Evolutionary conservation across 2,113 vertebrate species (phyloP).

Genomic region (Paralichthys olivaceus): DNA sequence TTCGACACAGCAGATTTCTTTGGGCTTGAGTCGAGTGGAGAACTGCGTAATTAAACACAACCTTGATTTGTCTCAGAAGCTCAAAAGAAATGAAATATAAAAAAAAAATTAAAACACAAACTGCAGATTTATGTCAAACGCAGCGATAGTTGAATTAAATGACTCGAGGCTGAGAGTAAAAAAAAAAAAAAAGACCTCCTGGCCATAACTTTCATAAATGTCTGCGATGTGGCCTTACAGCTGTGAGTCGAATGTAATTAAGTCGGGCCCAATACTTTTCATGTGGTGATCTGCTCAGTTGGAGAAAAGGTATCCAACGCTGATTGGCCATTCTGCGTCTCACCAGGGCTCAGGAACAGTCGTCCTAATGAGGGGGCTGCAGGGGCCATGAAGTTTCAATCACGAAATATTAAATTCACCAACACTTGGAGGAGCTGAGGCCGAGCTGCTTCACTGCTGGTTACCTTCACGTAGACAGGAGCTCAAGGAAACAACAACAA

Average conservation of each 20-base stretch:
- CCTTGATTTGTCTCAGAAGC: background rate
- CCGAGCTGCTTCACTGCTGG: background rate
- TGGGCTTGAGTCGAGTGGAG: background rate
- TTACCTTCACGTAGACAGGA: background rate
- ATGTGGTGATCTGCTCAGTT: conserved; percentile 69
- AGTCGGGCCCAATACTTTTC: conserved; percentile 49
- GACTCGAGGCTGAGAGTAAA: background rate
- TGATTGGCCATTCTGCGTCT: conserved; percentile 45
- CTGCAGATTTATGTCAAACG: background rate
- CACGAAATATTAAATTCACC: conserved; percentile 56
- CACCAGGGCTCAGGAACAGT: conserved; percentile 27
- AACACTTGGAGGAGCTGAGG: conserved; percentile 15
- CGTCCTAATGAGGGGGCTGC: conserved; percentile 46
- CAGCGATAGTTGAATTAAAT: background rate
- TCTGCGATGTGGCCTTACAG: conserved; percentile 53
- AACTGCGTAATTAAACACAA: background rate
- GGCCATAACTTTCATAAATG: conserved; percentile 35
- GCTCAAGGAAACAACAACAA: too few species aligned
- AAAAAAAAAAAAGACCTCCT: background rate
- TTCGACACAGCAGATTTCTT: conserved; percentile 3
- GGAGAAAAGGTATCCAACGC: conserved; percentile 29
- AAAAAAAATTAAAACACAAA: background rate
- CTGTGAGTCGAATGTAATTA: conserved; percentile 69
- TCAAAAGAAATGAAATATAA: background rate
- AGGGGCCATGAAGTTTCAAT: conserved; percentile 29